Evolutionary conservation across 1,140 invertebrate species (phyloP).

Genomic region (Melitaea cinxia): DNA sequence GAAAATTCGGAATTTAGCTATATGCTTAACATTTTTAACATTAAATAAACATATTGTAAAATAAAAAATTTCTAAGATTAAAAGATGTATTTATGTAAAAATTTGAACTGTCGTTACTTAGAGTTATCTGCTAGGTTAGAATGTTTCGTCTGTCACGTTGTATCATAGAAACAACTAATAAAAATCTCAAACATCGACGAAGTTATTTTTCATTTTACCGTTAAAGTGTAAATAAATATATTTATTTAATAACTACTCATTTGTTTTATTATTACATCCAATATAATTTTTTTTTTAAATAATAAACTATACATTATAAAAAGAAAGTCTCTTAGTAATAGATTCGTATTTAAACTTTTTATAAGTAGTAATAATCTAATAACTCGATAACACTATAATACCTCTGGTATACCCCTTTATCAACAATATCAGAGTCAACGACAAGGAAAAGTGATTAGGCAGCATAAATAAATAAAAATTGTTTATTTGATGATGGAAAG

Average conservation of each 20-base stretch:
- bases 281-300: not conserved
- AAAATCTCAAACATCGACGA: slow-evolving; percentile 70
- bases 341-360: too few species aligned
- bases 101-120: slow-evolving; percentile 68
- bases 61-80: slow-evolving; percentile 66
- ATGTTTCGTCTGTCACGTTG: slow-evolving; percentile 51
- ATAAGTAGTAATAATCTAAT: too few species aligned
- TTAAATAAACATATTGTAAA: slow-evolving; percentile 60
- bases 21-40: slow-evolving; percentile 60
- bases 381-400: too few species aligned
- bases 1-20: slow-evolving; percentile 39
- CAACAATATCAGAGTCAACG: too few species aligned
- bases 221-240: slow-evolving; percentile 81
- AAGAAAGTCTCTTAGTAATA: not conserved
- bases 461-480: too few species aligned
- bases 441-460: too few species aligned
- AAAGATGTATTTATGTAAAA: slow-evolving; percentile 76
- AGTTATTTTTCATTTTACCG: slow-evolving; percentile 70
- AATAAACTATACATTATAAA: too few species aligned
- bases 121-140: slow-evolving; percentile 53
- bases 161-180: slow-evolving; percentile 55
- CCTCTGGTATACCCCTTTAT: too few species aligned
- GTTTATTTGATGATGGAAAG: too few species aligned
- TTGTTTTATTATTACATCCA: slow-evolving; percentile 49
- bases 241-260: slow-evolving; percentile 75